Evolutionary conservation across 2,888 invertebrate genomes (phyloP).

Genomic region (Drosophila sordidula): DNA sequence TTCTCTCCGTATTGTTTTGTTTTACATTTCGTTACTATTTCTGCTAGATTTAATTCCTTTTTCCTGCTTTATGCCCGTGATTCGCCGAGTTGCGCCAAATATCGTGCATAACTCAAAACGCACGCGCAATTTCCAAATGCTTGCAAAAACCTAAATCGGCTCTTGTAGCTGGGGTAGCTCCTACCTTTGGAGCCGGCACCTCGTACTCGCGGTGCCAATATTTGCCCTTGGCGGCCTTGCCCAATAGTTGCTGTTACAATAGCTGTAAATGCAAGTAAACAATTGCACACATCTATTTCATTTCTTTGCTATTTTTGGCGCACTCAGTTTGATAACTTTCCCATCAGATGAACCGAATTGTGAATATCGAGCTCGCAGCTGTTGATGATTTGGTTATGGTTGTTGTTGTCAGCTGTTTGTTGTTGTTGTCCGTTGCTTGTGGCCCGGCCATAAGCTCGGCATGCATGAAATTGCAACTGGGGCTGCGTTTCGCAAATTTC

Average conservation of each 20-base stretch:
- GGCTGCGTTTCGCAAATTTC: conserved; percentile 78
- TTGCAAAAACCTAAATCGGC: conserved; percentile 28
- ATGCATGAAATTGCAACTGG: conserved; percentile 78
- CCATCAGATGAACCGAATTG: conserved; percentile 37
- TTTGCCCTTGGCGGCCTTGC: conserved; percentile 50
- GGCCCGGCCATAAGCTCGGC: conserved; percentile 55
- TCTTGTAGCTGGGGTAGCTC: conserved; percentile 7
- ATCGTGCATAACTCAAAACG: conserved; percentile 64
- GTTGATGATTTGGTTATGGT: conserved; percentile 25
- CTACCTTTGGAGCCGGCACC: too few relatives aligned
- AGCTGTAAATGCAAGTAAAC: conserved; percentile 12
- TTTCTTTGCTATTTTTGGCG: conserved; percentile 21
- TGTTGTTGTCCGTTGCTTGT: conserved; percentile 31
- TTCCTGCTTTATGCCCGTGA: conserved; percentile 1
- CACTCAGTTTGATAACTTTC: conserved; percentile 48
- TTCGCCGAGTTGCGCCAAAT: conserved; percentile 48
- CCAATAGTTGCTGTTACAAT: conserved; percentile 46
- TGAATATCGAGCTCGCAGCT: conserved; percentile 26
- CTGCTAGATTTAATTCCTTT: not conserved
- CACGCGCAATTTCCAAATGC: conserved; percentile 68
- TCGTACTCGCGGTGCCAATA: conserved; percentile 27
- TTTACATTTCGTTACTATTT: not conserved
- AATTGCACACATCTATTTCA: conserved; percentile 17
- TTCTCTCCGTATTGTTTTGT: not conserved
- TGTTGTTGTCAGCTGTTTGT: conserved; percentile 21